Evolutionary conservation across 1,140 invertebrate genomes (phyloP).

Genomic region (Parapsyche elsis): DNA sequence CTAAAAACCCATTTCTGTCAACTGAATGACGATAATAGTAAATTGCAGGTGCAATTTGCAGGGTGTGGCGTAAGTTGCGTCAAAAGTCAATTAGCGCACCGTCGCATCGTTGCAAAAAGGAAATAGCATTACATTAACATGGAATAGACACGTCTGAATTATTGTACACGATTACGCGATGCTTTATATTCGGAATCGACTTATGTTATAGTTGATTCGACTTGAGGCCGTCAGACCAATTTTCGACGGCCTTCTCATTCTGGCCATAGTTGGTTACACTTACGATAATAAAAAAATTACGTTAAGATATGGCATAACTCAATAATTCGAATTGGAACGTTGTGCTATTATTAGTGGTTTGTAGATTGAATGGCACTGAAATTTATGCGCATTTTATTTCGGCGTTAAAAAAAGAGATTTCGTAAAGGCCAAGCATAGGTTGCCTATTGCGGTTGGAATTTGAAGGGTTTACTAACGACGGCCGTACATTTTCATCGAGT

Average conservation of each 20-base stretch:
- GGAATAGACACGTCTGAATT: no score
- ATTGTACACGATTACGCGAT: no score
- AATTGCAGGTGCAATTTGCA: neutral
- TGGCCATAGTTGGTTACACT: neutral
- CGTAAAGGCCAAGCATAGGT: neutral
- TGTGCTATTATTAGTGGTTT: no score
- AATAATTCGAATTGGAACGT: neutral
- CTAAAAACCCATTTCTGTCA: conserved; percentile 21
- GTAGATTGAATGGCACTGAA: neutral
- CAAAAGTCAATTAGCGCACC: neutral
- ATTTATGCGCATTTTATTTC: neutral
- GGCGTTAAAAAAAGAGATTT: neutral
- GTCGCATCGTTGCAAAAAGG: no score
- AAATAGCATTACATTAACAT: no score
- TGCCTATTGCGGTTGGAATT: no score
- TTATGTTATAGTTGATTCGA: neutral
- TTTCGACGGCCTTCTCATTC: conserved; percentile 4
- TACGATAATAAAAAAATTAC: neutral
- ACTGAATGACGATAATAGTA: neutral
- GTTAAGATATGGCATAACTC: no score
- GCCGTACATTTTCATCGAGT: no score
- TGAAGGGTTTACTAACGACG: no score
- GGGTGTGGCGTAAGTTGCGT: neutral
- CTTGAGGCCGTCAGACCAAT: conserved; percentile 8
- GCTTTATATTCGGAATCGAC: neutral